A percentile compares a stretch with the other conserved stretches of the same genome.
Evolutionary conservation across 2,797 vertebrate genomes (phyloP).

Genomic region (Bradypodion ventrale): DNA sequence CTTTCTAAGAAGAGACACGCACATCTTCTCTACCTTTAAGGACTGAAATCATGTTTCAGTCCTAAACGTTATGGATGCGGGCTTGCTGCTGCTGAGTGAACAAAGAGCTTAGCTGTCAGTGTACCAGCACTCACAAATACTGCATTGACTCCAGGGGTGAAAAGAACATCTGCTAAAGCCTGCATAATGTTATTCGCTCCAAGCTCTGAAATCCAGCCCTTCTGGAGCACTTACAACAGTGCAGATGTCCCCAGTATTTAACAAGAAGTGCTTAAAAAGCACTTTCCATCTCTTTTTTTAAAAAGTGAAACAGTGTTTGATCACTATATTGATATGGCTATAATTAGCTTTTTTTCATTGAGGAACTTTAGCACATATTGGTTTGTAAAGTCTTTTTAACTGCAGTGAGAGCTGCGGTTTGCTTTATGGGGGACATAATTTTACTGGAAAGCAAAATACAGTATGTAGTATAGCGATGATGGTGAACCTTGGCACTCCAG

Average conservation of each 20-base stretch:
- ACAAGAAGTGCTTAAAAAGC: neutral
- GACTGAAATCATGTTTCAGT: neutral
- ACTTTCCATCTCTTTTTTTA: neutral
- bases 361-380: too few relatives aligned
- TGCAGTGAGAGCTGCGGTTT: neutral
- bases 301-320: neutral
- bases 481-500: too few relatives aligned
- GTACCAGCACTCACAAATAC: neutral
- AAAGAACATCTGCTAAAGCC: constrained; percentile 4
- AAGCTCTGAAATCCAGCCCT: neutral
- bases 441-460: constrained; percentile 20
- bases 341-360: neutral
- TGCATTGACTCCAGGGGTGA: constrained; percentile 9
- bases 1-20: neutral
- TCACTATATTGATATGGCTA: neutral
- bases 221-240: constrained; percentile 28
- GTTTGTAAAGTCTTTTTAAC: too few relatives aligned
- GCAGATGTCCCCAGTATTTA: neutral
- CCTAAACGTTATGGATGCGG: neutral
- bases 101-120: neutral
- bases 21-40: neutral
- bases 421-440: constrained; percentile 26
- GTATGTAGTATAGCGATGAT: too few relatives aligned
- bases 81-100: neutral
- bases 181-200: neutral